phyloP scores from a whole-genome alignment of 2,797 vertebrate genomes.

The Cirrhinus mrigala region DNA sequence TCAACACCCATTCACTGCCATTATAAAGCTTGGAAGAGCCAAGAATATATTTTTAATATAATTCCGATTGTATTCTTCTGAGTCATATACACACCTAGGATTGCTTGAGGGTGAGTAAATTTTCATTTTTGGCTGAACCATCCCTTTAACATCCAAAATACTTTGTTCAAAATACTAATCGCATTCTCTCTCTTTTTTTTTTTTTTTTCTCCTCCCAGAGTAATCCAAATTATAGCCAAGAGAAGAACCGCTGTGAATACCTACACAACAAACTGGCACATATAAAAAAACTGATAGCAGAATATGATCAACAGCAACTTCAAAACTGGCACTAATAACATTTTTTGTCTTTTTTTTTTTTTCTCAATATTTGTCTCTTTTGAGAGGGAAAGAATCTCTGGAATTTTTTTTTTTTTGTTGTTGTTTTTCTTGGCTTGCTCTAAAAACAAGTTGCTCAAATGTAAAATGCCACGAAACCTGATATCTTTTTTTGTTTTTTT shows the following conservation, averaged over 20 bases:
- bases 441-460: slow-evolving; percentile 55
- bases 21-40: no score
- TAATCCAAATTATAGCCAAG: slow-evolving; percentile 96
- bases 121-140: no score
- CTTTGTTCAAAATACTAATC: slow-evolving; percentile 47
- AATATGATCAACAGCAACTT: slow-evolving; percentile 95
- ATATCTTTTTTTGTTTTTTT: no score
- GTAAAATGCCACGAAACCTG: slow-evolving; percentile 72
- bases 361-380: slow-evolving; percentile 45
- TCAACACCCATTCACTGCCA: no score
- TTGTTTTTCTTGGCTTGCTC: slow-evolving; percentile 61
- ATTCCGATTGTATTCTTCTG: no score
- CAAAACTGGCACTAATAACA: slow-evolving; percentile 81
- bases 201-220: slow-evolving; percentile 79
- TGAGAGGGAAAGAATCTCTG: slow-evolving; percentile 74
- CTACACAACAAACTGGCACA: slow-evolving; percentile 99
- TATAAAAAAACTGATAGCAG: slow-evolving; percentile 97
- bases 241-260: slow-evolving; percentile 99
- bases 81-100: no score
- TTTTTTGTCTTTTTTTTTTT: slow-evolving; percentile 63
- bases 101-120: no score
- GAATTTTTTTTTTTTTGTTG: slow-evolving; percentile 61
- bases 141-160: no score
- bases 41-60: no score
- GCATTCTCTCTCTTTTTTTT: slow-evolving; percentile 43